Evolutionary conservation across 2,888 invertebrate species (phyloP), one percentile per base, ranked within the genome.

Genomic region (Leucophora obtusa): DNA sequence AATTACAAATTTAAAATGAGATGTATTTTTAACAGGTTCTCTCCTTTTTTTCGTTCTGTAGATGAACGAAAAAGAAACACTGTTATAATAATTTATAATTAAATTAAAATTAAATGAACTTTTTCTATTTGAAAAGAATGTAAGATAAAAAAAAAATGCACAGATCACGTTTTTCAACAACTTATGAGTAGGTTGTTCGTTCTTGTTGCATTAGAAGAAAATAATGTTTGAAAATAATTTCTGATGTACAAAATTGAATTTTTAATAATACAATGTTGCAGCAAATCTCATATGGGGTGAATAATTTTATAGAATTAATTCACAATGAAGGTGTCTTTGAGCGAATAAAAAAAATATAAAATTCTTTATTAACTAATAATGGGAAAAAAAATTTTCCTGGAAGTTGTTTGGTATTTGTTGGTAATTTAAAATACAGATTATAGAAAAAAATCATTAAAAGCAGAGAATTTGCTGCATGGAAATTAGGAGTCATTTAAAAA

Each of bases 21-120:
- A 47, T 9, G 14, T 47, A 14, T 33, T 60, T 69, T 71, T 24
- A 80, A 69, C 81, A 74, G 70, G 66, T 81, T 70, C 38, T 17
- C 33, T 10, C 24, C 17, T 70, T 59, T 62, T 38, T 18, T 70
- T 68, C 62, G n/a, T 50, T 43, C 47, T 43, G n/a, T 47, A 6
- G 28, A 28, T 9, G 33, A 18, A 53, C 24, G 58, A 28, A 18
- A 56, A 6, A 54, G 2, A 66, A 68, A 59, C 69, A 73, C 73
- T 77, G 81, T 73, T 77, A 66, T 70, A 76, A 68, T 80, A 77
- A 74, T 77, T 77, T 70, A 77, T 70, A 81, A 81, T 77, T 77
- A 70, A 81, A 73, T 80, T 69, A 75, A 62, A 62, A 60, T 54
- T 35, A 60, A 79, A 79, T 72, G 66, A 62, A n/a, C n/a, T 77